Evolutionary conservation across 2,797 vertebrate genomes (phyloP), one percentile per base, ranked within the genome.

Genomic region (Pangasius djambal): DNA sequence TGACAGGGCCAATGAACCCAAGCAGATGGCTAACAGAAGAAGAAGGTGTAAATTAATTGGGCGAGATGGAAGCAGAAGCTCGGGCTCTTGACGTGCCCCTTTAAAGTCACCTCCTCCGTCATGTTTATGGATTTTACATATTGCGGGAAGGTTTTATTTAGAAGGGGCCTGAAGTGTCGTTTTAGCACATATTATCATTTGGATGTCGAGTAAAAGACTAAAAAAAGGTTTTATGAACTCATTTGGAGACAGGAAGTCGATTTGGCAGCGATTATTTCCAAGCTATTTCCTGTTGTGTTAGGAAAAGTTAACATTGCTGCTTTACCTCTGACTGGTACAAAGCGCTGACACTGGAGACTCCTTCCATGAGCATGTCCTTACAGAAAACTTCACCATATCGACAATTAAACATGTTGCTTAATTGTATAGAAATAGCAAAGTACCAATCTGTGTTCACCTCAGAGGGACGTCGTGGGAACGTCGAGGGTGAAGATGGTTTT

Each of bases 1-100:
- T 90, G 94, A 93, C 93, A 90, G 93, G 95, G 94, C 92, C 93
- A 92, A 75, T 92, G 90, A 94, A 88, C 94, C 93, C 94, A 90
- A 91, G 94, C 91, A 90, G 79, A 59, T 63, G 87, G 95, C 94
- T 94, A 92, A 92, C 94, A 93, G 94, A 92, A 92, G 93, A 91
- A 83, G 89, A 61, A 87, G 87, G 89, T 72, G 34, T 89, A 89
- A 90, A 92, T 82, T 74, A 10, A 87, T 86, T 88, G 91, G 89
- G 59, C 81, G 86, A 48, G 90, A 92, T 89, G 74, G 67, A 83
- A 85, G 86, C 44, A 81, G 75, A 52, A 88, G 85, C 40, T 61
- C 20, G 2, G 55, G 34, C 85, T 84, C 81, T 85, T 85, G 89
- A 89, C 82, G 75, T 82, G 87, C 81, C 40, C 50, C 84, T 50